These are phyloP conservation scores for Pseudolaguvia tuberculata DNA, from an alignment of 2,113 vertebrate species.

Conservation along the genomic window DNA sequence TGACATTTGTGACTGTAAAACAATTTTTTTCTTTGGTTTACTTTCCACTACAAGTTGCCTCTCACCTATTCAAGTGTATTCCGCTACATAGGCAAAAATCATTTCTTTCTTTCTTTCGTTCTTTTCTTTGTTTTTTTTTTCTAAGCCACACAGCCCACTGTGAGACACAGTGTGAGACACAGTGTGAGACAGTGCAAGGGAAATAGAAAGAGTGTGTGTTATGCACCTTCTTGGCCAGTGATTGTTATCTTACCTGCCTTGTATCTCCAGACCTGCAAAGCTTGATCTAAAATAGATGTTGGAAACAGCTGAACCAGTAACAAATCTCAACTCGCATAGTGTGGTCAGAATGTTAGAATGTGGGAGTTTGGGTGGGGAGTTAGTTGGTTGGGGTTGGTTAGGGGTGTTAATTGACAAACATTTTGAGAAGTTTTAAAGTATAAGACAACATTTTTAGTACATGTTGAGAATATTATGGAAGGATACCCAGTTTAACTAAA, in stretches of 20 bases:
- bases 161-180: slow-evolving; percentile 51
- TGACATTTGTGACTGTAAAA: slow-evolving; percentile 28
- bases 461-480: not conserved
- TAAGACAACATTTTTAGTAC: not conserved
- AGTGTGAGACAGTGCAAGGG: slow-evolving; percentile 55
- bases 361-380: slow-evolving; percentile 4
- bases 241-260: slow-evolving; percentile 66
- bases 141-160: slow-evolving; percentile 65
- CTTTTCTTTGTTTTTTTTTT: slow-evolving; percentile 49
- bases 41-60: slow-evolving; percentile 46
- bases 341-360: slow-evolving; percentile 62
- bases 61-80: slow-evolving; percentile 62
- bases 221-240: slow-evolving; percentile 53
- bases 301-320: slow-evolving; percentile 51
- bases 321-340: slow-evolving; percentile 60
- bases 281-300: slow-evolving; percentile 53
- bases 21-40: slow-evolving; percentile 30
- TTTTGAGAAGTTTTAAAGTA: not conserved
- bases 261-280: slow-evolving; percentile 53
- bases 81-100: slow-evolving; percentile 71
- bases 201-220: slow-evolving; percentile 45
- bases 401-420: not conserved
- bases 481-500: not conserved
- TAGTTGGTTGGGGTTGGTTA: too few species aligned
- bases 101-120: slow-evolving; percentile 48